Evolutionary conservation across 2,797 vertebrate species (phyloP).

Genomic region (Amblyraja radiata): DNA sequence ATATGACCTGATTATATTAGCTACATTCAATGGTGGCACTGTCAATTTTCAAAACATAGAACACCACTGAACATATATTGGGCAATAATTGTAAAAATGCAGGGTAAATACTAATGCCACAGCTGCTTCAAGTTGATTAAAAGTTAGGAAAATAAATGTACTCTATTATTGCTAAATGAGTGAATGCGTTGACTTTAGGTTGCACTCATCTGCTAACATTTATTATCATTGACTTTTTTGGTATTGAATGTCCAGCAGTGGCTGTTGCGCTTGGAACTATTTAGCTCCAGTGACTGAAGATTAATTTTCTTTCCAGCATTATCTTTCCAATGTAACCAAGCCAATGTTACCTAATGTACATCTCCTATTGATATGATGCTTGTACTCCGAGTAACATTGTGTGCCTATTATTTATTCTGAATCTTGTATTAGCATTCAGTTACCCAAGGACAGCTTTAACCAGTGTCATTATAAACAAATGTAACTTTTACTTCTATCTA

Average conservation of each 20-base stretch:
- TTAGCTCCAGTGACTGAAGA: too few relatives aligned
- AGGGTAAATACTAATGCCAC: background rate
- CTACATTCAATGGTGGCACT: background rate
- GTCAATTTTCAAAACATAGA: background rate
- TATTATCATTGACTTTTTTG: too few relatives aligned
- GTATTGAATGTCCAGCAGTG: too few relatives aligned
- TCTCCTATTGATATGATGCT: background rate
- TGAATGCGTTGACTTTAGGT: too few relatives aligned
- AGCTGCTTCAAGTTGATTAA: background rate
- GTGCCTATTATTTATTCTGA: background rate
- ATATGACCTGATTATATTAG: too few relatives aligned
- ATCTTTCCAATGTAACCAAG: background rate
- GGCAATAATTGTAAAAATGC: background rate
- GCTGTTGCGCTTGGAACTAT: too few relatives aligned
- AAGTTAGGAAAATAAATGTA: background rate
- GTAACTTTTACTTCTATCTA: background rate
- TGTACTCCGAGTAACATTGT: too few relatives aligned
- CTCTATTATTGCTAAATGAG: too few relatives aligned
- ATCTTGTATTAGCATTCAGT: background rate
- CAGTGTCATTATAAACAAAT: background rate
- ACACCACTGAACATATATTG: background rate
- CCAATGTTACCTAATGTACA: background rate
- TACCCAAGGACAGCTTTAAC: background rate
- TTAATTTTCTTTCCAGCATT: too few relatives aligned
- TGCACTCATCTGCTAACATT: too few relatives aligned